Evolutionary conservation across 2,888 invertebrate genomes (phyloP).

Genomic region (Volucella inflata): DNA sequence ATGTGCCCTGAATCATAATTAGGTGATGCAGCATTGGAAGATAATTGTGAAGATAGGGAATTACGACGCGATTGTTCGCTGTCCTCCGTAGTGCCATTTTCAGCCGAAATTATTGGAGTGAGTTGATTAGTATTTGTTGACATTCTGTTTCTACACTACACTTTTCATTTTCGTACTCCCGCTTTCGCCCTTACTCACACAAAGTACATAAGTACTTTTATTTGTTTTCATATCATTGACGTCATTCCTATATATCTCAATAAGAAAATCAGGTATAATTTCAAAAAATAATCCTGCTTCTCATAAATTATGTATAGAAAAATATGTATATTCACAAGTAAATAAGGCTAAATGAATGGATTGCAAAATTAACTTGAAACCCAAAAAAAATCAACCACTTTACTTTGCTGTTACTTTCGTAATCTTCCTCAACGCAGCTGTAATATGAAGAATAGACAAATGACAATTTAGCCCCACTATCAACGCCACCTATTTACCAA

Average conservation of each 20-base stretch:
- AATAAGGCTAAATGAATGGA: neutral
- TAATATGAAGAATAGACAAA: slow-evolving; percentile 6
- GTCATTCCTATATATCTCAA: slow-evolving; percentile 36
- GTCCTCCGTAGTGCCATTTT: slow-evolving; percentile 24
- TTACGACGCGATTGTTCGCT: slow-evolving; percentile 50
- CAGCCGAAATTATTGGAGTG: slow-evolving; percentile 4
- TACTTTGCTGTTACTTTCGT: slow-evolving; percentile 43
- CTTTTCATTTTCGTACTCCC: slow-evolving; percentile 5
- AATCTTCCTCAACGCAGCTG: slow-evolving; percentile 14
- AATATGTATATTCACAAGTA: neutral
- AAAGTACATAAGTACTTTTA: neutral
- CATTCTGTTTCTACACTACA: slow-evolving; percentile 33
- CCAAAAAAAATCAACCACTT: slow-evolving; percentile 47
- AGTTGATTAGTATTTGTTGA: slow-evolving; percentile 31
- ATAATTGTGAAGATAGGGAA: slow-evolving; percentile 57
- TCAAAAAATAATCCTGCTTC: neutral
- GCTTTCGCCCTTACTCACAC: too few relatives aligned
- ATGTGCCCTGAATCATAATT: slow-evolving; percentile 76
- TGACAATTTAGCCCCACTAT: neutral
- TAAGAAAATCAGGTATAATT: neutral
- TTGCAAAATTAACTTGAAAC: slow-evolving; percentile 11
- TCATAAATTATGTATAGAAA: neutral
- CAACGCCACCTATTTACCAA: too few relatives aligned
- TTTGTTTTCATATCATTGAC: slow-evolving; percentile 20
- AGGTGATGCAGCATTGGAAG: slow-evolving; percentile 48